These are phyloP conservation scores for Mohoua ochrocephala DNA, from an alignment of 2,113 vertebrate genomes.

Conservation along the genomic window DNA sequence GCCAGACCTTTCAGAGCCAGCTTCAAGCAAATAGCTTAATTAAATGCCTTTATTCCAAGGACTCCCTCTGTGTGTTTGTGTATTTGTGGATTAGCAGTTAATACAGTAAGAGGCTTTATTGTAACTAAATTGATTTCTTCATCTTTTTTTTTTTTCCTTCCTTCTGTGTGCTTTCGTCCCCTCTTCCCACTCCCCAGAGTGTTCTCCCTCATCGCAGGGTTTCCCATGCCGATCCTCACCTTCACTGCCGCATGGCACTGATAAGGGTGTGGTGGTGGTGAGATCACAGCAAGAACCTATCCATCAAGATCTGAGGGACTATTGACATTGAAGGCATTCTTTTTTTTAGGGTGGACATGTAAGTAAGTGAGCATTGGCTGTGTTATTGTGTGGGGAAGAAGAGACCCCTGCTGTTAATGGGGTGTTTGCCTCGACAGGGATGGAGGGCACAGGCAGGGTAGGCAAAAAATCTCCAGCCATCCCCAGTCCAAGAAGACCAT, in stretches of 20 bases:
- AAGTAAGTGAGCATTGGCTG: accelerated
- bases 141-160: neutral
- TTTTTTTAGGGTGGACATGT: neutral
- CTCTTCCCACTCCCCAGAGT: neutral
- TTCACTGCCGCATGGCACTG: accelerated
- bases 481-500: neutral
- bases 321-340: accelerated
- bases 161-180: neutral
- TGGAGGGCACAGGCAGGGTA: accelerated
- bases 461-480: neutral
- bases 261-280: neutral
- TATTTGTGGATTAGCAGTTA: slow-evolving; percentile 55
- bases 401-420: neutral
- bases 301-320: neutral
- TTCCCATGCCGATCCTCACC: neutral
- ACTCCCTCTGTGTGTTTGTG: slow-evolving; percentile 51
- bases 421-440: neutral
- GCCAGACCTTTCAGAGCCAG: neutral
- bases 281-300: neutral
- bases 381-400: neutral
- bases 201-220: accelerated
- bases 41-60: slow-evolving; percentile 42
- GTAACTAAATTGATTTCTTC: slow-evolving; percentile 44
- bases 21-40: slow-evolving; percentile 32
- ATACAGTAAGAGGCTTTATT: slow-evolving; percentile 51